Percentiles rank a stretch among this genome's conserved stretches.
These are phyloP conservation scores for Rhombomys opimus DNA, from an alignment of 2,113 vertebrate genomes.

Conservation along the genomic window DNA sequence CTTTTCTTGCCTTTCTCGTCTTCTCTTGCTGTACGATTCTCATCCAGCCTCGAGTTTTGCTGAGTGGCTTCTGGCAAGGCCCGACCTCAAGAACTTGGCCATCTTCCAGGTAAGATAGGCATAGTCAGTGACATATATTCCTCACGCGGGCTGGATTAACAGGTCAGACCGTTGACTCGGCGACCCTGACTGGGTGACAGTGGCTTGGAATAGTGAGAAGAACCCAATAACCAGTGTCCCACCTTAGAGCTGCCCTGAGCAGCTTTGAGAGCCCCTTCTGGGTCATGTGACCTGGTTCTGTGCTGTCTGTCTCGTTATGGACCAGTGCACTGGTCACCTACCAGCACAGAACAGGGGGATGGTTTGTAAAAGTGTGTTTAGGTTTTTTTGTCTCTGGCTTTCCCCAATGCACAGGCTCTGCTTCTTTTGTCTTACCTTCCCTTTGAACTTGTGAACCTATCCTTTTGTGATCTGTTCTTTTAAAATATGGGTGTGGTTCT, in stretches of 20 bases:
- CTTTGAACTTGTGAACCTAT: background rate
- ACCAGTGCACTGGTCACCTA: background rate
- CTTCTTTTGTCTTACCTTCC: background rate
- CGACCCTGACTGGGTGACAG: background rate
- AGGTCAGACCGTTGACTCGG: background rate
- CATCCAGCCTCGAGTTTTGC: background rate
- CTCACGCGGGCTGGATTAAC: background rate
- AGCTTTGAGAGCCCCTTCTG: background rate
- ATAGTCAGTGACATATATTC: background rate
- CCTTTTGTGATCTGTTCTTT: background rate
- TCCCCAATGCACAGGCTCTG: background rate
- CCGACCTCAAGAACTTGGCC: background rate
- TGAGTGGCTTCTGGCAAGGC: background rate
- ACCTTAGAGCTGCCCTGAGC: background rate
- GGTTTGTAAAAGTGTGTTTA: background rate
- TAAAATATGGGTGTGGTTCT: background rate
- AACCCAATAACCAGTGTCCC: background rate
- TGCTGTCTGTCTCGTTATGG: background rate
- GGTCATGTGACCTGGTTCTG: background rate
- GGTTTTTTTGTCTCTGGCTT: background rate
- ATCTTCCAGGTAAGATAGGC: background rate
- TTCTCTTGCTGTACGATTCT: background rate
- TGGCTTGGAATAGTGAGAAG: background rate
- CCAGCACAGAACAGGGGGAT: background rate
- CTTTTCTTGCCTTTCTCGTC: background rate